Conservation (phyloP, 2,888 invertebrate species). For the Monopis laevigella region DNA sequence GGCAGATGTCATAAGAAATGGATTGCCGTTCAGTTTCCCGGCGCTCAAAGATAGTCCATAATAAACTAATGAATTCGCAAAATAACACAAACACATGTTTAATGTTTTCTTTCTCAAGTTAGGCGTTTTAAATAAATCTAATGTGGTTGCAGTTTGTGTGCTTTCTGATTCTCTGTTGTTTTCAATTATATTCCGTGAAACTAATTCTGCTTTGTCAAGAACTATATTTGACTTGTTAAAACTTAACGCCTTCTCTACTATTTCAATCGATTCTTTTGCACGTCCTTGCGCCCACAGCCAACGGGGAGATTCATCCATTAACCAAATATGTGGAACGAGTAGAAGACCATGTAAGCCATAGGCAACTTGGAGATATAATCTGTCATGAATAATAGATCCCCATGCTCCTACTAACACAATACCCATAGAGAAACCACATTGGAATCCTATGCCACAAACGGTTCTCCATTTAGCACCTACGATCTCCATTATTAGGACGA, state of each 20-base stretch:
- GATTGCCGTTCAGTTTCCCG: conserved; percentile 83
- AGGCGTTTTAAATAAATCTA: conserved; percentile 83
- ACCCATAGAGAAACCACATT: conserved; percentile 81
- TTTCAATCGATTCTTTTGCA: conserved; percentile 75
- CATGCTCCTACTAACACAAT: conserved; percentile 86
- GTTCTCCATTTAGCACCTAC: conserved; percentile 84
- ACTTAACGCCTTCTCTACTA: conserved; percentile 79
- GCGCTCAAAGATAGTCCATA: conserved; percentile 85
- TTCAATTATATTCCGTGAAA: conserved; percentile 69
- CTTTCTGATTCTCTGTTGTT: conserved; percentile 43
- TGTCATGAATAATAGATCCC: conserved; percentile 79
- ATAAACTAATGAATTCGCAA: conserved; percentile 88
- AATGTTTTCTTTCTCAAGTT: conserved; percentile 81
- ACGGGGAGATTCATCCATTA: conserved; percentile 88
- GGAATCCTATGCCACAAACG: conserved; percentile 81
- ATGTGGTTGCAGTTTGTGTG: conserved; percentile 62
- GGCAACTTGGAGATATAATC: conserved; percentile 77
- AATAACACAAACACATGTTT: conserved; percentile 86
- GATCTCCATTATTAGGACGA: conserved; percentile 81
- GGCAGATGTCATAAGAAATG: conserved; percentile 80
- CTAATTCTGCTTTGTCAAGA: conserved; percentile 72
- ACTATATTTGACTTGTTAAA: conserved; percentile 72
- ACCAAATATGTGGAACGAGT: conserved; percentile 84
- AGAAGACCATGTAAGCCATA: conserved; percentile 81
- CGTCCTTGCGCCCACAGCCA: conserved; percentile 90